A percentile compares a stretch with the other conserved stretches of the same genome.
Conservation (phyloP, 2,113 vertebrate species). For the Burhinus bistriatus region DNA sequence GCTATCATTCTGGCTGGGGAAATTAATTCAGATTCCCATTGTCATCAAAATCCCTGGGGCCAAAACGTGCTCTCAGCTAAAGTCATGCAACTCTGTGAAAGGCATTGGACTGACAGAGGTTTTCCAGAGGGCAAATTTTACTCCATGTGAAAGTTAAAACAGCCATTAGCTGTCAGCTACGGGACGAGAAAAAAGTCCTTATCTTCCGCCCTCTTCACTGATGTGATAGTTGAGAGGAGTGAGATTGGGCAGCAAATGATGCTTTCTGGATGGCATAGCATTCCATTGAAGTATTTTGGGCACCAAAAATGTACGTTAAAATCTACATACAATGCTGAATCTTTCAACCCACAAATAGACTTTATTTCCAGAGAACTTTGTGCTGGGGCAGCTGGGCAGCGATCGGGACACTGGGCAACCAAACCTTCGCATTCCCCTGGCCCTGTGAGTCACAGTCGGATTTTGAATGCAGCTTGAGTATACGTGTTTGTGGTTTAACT, state of each 20-base stretch:
- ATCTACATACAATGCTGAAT: no score
- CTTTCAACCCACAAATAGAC: not conserved
- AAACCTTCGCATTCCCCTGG: accelerated
- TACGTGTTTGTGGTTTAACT: not conserved
- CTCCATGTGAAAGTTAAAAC: not conserved
- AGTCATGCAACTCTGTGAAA: not conserved
- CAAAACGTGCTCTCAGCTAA: not conserved
- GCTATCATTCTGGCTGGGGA: not conserved
- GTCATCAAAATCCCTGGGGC: not conserved
- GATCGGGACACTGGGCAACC: accelerated
- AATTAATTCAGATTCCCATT: slow-evolving; percentile 10
- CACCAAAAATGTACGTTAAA: accelerated
- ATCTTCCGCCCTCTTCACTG: not conserved
- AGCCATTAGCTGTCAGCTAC: not conserved
- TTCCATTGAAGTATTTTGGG: not conserved
- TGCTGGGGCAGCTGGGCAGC: not conserved
- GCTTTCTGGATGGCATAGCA: not conserved
- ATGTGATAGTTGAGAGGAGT: not conserved
- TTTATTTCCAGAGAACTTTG: not conserved
- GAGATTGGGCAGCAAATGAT: not conserved
- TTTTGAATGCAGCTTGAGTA: not conserved
- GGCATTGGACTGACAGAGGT: not conserved
- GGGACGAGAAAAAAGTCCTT: not conserved
- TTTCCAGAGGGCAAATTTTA: not conserved
- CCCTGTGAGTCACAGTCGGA: not conserved